A percentile compares a stretch with the other conserved stretches of the same genome.
phyloP scores from a whole-genome alignment of 2,797 vertebrate species.

The Chloroceryle amazona region DNA sequence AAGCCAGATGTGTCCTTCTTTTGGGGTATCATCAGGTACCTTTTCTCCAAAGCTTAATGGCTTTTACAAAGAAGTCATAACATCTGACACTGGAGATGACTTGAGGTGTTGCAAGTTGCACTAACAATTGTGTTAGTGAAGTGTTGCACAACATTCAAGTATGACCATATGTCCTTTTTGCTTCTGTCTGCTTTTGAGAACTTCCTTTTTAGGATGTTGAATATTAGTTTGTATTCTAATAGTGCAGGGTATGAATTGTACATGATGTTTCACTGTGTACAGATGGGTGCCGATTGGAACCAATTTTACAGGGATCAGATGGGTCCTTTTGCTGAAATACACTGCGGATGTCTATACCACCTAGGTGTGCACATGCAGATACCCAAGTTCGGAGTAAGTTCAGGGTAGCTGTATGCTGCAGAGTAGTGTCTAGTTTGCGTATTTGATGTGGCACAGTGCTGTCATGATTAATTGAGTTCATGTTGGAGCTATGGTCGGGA shows the following conservation, averaged over 20 bases:
- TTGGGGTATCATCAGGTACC: not conserved
- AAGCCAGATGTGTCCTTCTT: not conserved
- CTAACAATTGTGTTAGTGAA: not conserved
- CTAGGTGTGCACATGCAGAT: not conserved
- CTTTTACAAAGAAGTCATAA: not conserved
- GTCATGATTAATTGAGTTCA: not conserved
- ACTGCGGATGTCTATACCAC: accelerated
- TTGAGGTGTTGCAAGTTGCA: not conserved
- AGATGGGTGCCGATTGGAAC: not conserved
- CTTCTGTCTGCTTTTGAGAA: not conserved
- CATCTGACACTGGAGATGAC: not conserved
- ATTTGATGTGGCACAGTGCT: not conserved
- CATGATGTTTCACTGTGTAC: not conserved
- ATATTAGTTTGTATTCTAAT: not conserved
- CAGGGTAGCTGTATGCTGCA: not conserved
- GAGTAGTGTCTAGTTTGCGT: not conserved
- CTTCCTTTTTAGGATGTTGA: not conserved
- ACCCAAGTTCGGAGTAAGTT: not conserved
- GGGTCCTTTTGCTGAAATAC: not conserved
- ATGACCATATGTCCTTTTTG: not conserved
- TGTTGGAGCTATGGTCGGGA: not conserved
- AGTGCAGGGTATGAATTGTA: not conserved
- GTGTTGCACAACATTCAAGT: not conserved
- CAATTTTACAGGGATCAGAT: not conserved
- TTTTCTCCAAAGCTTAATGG: not conserved